Conservation (phyloP, 2,113 vertebrate genomes). For the Syrmaticus mikado region DNA sequence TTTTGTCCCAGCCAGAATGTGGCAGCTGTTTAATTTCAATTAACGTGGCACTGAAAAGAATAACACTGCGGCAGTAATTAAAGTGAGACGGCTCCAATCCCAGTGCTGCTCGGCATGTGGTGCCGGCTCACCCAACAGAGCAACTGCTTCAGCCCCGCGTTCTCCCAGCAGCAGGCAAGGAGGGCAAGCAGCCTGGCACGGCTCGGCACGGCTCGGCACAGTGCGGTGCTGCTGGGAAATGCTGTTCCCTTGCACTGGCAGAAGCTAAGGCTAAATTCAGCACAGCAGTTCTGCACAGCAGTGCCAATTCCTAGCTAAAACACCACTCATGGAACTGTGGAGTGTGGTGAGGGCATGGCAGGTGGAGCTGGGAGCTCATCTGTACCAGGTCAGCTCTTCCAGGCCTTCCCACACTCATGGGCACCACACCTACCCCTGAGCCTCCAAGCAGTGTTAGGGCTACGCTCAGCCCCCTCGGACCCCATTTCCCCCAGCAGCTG, state of each 20-base stretch:
- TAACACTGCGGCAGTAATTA: constrained; percentile 73
- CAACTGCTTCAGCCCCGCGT: not conserved
- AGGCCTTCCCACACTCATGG: no score
- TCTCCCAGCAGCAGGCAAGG: not conserved
- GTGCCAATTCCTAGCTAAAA: no score
- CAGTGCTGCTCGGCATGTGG: not conserved
- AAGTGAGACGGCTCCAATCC: constrained; percentile 47
- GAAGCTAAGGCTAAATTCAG: no score
- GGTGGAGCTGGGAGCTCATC: no score
- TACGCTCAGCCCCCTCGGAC: no score
- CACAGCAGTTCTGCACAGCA: no score
- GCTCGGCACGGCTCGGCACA: fast-evolving
- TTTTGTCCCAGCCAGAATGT: constrained; percentile 60
- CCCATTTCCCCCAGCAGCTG: no score
- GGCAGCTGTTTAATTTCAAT: constrained; percentile 80
- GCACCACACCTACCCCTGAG: no score
- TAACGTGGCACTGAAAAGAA: constrained; percentile 71
- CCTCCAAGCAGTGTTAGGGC: no score
- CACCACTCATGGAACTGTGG: no score
- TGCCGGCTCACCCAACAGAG: not conserved
- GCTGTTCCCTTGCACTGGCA: not conserved
- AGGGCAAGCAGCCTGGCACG: fast-evolving
- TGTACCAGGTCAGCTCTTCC: no score
- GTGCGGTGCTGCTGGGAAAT: not conserved
- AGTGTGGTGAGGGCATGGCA: no score